Percentiles rank a stretch among this genome's conserved stretches.
phyloP scores from a whole-genome alignment of 1,140 invertebrate species.

The Drosophila pallidifrons region DNA sequence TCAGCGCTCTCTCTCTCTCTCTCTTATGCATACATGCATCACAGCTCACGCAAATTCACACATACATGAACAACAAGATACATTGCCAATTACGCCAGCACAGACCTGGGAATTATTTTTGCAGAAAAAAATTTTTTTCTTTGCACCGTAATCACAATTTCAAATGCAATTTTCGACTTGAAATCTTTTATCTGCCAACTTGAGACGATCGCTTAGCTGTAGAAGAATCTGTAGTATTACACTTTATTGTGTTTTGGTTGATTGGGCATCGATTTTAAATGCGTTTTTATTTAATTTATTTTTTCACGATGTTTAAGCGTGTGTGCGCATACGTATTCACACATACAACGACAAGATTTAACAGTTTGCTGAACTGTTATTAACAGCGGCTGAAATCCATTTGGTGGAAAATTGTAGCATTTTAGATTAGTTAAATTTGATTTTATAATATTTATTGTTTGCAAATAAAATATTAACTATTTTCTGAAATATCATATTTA shows the following conservation, averaged over 20 bases:
- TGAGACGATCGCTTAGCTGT: slow-evolving; percentile 56
- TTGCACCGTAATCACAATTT: slow-evolving; percentile 71
- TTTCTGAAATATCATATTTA: not conserved
- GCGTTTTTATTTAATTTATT: slow-evolving; percentile 71
- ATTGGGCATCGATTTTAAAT: slow-evolving; percentile 70
- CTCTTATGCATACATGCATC: slow-evolving; percentile 29
- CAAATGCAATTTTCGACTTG: slow-evolving; percentile 66
- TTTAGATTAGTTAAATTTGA: not conserved
- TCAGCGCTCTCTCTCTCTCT: slow-evolving; percentile 51
- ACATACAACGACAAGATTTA: slow-evolving; percentile 29
- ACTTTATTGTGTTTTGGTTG: slow-evolving; percentile 66
- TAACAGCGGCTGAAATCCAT: slow-evolving; percentile 8
- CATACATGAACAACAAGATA: slow-evolving; percentile 46
- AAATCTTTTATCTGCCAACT: slow-evolving; percentile 52
- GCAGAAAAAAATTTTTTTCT: slow-evolving; percentile 72
- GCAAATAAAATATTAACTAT: not conserved
- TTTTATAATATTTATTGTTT: not conserved
- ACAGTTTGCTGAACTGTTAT: slow-evolving; percentile 53
- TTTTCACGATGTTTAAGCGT: slow-evolving; percentile 55
- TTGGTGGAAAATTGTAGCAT: not conserved
- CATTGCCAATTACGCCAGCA: slow-evolving; percentile 62
- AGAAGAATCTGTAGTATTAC: slow-evolving; percentile 51
- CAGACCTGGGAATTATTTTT: slow-evolving; percentile 80
- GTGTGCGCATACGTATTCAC: slow-evolving; percentile 54
- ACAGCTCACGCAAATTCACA: slow-evolving; percentile 26